Evolutionary conservation across 1,140 invertebrate species (phyloP).

Genomic region (Achatina immaculata): DNA sequence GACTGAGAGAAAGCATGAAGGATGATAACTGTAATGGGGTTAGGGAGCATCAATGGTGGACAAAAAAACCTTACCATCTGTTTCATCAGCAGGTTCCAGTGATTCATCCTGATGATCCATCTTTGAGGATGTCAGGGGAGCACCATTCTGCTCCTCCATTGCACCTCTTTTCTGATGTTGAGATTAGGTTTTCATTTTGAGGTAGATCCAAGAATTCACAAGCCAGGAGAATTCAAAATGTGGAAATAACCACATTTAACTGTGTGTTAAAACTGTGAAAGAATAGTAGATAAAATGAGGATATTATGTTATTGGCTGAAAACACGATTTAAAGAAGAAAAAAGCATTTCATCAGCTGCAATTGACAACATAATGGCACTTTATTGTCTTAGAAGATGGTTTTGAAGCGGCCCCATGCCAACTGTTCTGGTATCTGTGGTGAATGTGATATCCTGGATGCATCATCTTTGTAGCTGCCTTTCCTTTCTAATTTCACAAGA

Average conservation of each 20-base stretch:
- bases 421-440: too few relatives aligned
- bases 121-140: constrained; percentile 22
- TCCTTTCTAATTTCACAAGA: too few relatives aligned
- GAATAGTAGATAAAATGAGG: neutral
- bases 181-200: neutral
- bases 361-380: neutral
- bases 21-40: neutral
- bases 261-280: neutral
- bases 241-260: too few relatives aligned
- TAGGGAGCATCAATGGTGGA: neutral
- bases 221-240: too few relatives aligned
- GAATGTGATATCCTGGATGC: too few relatives aligned
- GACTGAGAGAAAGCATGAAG: neutral
- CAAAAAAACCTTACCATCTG: constrained; percentile 3
- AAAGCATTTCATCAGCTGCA: neutral
- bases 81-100: constrained; percentile 14
- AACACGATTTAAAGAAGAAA: neutral
- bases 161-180: neutral
- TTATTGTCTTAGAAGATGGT: too few relatives aligned
- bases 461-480: too few relatives aligned
- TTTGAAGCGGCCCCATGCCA: too few relatives aligned
- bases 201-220: neutral
- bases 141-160: constrained; percentile 30
- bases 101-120: constrained; percentile 23
- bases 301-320: neutral